phyloP scores from a whole-genome alignment of 30 jellyfish, hydroid and myxozoan genomes.

The Mastigias papua region DNA sequence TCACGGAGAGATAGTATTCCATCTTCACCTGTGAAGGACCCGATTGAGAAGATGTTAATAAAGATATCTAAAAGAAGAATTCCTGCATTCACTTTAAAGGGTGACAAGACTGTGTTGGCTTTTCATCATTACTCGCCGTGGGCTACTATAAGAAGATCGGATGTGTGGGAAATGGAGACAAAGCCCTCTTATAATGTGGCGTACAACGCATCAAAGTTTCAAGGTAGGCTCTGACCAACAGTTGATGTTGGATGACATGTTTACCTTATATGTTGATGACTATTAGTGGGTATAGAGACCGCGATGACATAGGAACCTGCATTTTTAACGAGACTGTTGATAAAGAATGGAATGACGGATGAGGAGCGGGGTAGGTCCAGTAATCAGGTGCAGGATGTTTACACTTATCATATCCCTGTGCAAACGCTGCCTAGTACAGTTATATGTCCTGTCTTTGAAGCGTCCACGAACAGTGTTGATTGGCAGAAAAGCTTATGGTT shows the following conservation, averaged over 20 bases:
- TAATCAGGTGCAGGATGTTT: too few species aligned
- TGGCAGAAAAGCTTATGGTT: too few species aligned
- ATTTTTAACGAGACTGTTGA: too few species aligned
- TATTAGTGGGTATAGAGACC: too few species aligned
- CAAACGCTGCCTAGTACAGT: too few species aligned
- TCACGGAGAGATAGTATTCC: not conserved
- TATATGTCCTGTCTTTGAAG: too few species aligned
- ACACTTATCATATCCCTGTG: too few species aligned
- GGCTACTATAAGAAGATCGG: constrained; percentile 36
- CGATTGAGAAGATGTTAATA: not conserved
- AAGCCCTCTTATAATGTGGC: not conserved
- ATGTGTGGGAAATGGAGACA: not conserved
- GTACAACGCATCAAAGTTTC: not conserved
- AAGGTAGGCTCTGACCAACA: not conserved
- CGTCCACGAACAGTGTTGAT: too few species aligned
- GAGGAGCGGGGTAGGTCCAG: too few species aligned
- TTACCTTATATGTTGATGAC: too few species aligned
- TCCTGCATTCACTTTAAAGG: constrained; percentile 32
- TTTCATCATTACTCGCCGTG: constrained; percentile 61
- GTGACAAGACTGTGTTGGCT: constrained; percentile 31
- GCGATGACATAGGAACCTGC: too few species aligned
- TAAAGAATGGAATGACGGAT: too few species aligned
- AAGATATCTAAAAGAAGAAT: constrained; percentile 10
- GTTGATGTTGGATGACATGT: not conserved
- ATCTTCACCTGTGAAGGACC: not conserved